These are phyloP conservation scores for Rousettus leschenaultii DNA, from an alignment of 2,113 vertebrate species.

Conservation along the genomic window DNA sequence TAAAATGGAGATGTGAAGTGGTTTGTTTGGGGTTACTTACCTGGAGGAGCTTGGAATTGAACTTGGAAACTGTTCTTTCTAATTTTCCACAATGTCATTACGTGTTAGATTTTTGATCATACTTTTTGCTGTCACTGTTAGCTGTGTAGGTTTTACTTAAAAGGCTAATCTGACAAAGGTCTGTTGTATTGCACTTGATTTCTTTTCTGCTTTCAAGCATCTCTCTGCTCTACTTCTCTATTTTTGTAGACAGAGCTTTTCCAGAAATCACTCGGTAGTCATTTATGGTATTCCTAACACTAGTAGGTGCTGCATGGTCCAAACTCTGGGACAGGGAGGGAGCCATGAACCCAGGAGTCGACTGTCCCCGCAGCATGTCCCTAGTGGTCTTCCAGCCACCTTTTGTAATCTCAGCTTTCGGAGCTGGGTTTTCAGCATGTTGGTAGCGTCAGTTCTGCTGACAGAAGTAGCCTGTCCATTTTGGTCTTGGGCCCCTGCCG, in stretches of 20 bases:
- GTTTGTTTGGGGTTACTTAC: not conserved
- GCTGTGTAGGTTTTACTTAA: not conserved
- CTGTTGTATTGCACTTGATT: not conserved
- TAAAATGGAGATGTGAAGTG: not conserved
- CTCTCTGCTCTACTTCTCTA: not conserved
- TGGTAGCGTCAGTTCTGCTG: not conserved
- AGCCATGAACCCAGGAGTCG: not conserved
- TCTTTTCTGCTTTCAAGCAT: not conserved
- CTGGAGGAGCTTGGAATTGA: not conserved
- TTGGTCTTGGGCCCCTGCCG: not conserved
- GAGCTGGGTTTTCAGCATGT: not conserved
- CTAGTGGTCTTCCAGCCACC: not conserved
- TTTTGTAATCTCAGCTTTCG: not conserved
- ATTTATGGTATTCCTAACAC: not conserved
- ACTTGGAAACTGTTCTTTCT: not conserved
- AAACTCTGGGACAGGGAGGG: not conserved
- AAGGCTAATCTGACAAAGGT: not conserved
- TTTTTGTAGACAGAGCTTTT: constrained; percentile 20
- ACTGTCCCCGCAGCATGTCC: not conserved
- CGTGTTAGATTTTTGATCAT: not conserved
- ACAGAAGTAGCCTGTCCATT: not conserved
- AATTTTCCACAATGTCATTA: not conserved
- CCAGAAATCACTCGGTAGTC: not conserved
- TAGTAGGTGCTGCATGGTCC: not conserved
- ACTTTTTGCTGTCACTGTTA: not conserved